Evolutionary conservation across 2,888 invertebrate species (phyloP), one percentile per base, ranked within the genome.

Genomic region (Andrena chrysosceles): DNA sequence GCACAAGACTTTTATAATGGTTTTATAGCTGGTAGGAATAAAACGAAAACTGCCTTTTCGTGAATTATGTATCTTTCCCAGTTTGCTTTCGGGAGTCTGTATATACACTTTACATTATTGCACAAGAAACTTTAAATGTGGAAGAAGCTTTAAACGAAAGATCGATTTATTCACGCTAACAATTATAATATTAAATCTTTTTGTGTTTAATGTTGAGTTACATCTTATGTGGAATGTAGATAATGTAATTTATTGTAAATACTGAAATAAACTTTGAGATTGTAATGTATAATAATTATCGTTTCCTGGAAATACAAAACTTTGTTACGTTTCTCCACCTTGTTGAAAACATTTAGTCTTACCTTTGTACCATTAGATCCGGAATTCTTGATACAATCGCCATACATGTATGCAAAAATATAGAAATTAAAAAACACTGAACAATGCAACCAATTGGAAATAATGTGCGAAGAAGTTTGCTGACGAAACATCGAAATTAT

Each of bases 1-100:
- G 97, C 98, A 2, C 90, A 94, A 88, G 98, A 98, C 92, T 99
- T 99, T 95, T 96, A 96, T 93, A 98, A 98, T 95, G 98, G 98
- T 8, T 98, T 96, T 94, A 94, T 98, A 42, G 96, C 95, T 91
- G 96, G 94, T 90, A 93, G 62, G 90, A 94, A 88, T 87, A 93
- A 84, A 85, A 89, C 52, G 5, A 64, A 75, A 20, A 62, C 71
- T 48, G 26, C n/a, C 8, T 83, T 83, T 64, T 52, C 56, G 8
- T 81, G 2, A 78, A 49, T 26, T 48, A n/a, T 1, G 8, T 59
- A 20, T 54, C 20, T 26, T 48, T 59, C 23, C 5, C 10, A n/a
- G 29, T 6, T 67, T 33, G 6, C 23, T 31, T 8, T 56, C 42
- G 1, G 48, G 10, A 56, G 20, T 56, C 56, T 56, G 23, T 56